Conservation (phyloP, 2,888 invertebrate genomes). For the Rhagonycha fulva region DNA sequence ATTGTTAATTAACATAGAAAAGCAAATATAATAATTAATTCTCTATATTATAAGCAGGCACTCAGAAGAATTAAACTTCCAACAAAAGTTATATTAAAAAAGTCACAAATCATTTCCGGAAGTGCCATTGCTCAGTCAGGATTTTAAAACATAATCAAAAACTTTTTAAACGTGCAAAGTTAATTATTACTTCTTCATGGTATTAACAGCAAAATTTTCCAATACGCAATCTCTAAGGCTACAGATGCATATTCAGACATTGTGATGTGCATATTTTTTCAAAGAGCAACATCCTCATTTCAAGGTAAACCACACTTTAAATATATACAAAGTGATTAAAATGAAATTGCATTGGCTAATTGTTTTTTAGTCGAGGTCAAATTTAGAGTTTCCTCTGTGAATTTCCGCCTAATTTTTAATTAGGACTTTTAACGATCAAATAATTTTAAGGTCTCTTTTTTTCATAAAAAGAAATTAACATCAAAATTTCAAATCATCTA, state of each 20-base stretch:
- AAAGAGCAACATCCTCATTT: not conserved
- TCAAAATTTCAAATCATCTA: too few relatives aligned
- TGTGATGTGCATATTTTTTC: not conserved
- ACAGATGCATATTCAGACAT: not conserved
- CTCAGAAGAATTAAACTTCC: conserved; percentile 8
- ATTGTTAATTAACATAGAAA: conserved; percentile 18
- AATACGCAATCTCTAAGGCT: not conserved
- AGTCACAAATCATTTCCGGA: conserved; percentile 3
- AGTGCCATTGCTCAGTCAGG: not conserved
- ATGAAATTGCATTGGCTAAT: not conserved
- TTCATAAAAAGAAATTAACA: not conserved
- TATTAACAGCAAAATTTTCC: not conserved
- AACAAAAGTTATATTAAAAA: conserved; percentile 4
- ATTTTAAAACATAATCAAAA: not conserved
- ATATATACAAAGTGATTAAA: not conserved
- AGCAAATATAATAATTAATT: conserved; percentile 17
- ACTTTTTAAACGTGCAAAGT: not conserved
- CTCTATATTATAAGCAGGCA: not conserved
- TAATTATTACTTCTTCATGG: not conserved
- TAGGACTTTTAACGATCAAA: not conserved
- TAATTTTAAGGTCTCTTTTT: not conserved
- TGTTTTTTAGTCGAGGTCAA: not conserved
- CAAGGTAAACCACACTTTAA: not conserved
- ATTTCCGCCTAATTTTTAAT: not conserved
- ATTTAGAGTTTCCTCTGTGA: not conserved